phyloP scores from a whole-genome alignment of 2,797 vertebrate genomes.

The Tenualosa thibaudeaui region DNA sequence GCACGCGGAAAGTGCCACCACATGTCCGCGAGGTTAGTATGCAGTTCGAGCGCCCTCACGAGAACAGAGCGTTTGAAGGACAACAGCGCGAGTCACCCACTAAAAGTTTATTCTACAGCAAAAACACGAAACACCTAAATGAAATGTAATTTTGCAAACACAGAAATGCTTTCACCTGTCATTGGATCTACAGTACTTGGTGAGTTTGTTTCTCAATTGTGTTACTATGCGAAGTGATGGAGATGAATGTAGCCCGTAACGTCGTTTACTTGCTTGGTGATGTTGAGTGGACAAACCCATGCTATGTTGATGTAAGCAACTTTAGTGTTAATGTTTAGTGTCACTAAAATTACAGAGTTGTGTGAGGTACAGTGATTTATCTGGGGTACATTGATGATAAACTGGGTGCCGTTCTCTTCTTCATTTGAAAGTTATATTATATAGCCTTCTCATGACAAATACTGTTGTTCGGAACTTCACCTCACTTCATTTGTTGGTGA shows the following conservation, averaged over 20 bases:
- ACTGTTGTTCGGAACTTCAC: too few relatives aligned
- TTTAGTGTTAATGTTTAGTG: background rate
- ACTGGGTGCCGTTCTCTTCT: background rate
- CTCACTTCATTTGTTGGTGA: too few relatives aligned
- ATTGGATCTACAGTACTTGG: background rate
- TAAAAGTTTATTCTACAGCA: background rate
- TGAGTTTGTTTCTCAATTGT: background rate
- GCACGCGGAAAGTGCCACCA: background rate
- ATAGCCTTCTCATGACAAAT: too few relatives aligned
- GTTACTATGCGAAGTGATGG: background rate
- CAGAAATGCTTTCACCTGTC: background rate
- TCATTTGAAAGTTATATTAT: too few relatives aligned
- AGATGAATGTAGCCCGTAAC: background rate
- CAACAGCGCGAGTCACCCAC: background rate
- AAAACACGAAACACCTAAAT: background rate
- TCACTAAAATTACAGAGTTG: background rate
- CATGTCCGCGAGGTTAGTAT: slow-evolving; percentile 5
- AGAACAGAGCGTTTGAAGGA: slow-evolving; percentile 5
- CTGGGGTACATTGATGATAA: background rate
- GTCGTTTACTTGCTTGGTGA: background rate
- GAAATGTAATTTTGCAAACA: background rate
- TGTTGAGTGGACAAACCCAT: background rate
- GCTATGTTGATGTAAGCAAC: background rate
- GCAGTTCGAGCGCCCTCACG: slow-evolving; percentile 12
- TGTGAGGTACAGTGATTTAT: background rate